Base-by-base conservation (phyloP, 2,888 invertebrate species). In the Drosophila incognita region DNA sequence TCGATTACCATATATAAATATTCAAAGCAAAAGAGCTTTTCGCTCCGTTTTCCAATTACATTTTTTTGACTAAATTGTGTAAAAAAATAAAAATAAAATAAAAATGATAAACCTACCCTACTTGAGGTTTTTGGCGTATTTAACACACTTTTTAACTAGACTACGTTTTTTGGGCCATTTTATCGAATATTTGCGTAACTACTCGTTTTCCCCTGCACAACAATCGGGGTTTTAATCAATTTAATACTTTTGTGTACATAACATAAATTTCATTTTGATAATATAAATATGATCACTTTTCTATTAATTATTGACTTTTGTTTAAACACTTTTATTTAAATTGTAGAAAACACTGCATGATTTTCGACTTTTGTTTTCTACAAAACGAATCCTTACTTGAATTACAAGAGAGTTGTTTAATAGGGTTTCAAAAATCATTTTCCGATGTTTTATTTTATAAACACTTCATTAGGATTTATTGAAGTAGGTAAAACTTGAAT, bases 51-150 rank as follows among this genome's bases (percentile, higher is more conserved):
- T 40, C 40, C 21, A 51, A 29, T 27, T 36, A 52, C 15, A 27
- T 53, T 66, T 78, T 69, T 69, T 75, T 79, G 67, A 71, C 67
- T 74, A 62, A 72, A 67, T 65, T 83, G 64, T 83, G 57, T 69
- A 82, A 33, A 62, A 42, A 68, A 42, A 29, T 11, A 33, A 51
- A 57, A 56, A 53, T 21, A 58, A 76, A 49, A 65, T 46, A 35
- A 68, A 56, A 62, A 69, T 64, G 58, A 48, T 46, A 64, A 75
- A 46, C 60, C 76, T 51, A 64, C 40, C 68, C 68, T 60, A 68
- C 69, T 57, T 70, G 69, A 79, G 82, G 82, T 66, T 71, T 76
- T 69, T 82, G 69, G 33, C 52, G 63, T 76, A 75, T 48, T 67
- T 68, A 65, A 42, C 49, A 70, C 57, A 35, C 21, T 69, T 67